phyloP scores from a whole-genome alignment of 1,140 invertebrate species.

The Papilio helenus region DNA sequence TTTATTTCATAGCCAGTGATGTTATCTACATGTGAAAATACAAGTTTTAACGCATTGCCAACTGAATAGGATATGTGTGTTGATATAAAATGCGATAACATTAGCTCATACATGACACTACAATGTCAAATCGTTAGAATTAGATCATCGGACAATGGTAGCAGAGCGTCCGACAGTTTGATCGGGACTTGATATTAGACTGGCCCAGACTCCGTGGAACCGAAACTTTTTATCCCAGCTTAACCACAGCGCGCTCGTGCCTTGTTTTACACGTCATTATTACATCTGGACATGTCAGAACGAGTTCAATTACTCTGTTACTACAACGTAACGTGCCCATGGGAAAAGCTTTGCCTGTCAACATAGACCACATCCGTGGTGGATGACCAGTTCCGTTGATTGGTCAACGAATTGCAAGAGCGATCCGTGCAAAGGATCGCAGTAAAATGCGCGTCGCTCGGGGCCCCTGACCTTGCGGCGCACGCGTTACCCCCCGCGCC shows the following conservation, averaged over 20 bases:
- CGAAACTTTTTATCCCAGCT: background rate
- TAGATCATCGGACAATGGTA: background rate
- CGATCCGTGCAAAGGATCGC: slow-evolving; percentile 40
- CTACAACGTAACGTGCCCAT: background rate
- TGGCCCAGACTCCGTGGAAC: background rate
- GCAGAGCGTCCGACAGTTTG: background rate
- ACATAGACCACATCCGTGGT: background rate
- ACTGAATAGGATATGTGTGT: background rate
- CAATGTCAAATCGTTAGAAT: slow-evolving; percentile 10
- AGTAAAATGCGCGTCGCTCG: slow-evolving; percentile 45
- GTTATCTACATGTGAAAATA: background rate
- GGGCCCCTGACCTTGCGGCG: slow-evolving; percentile 67
- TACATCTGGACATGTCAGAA: background rate
- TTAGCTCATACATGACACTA: background rate
- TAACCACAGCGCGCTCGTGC: background rate
- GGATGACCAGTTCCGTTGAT: slow-evolving; percentile 14
- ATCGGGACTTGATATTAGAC: background rate
- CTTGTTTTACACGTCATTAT: slow-evolving; percentile 14
- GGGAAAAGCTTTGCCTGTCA: background rate
- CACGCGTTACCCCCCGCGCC: slow-evolving; percentile 42
- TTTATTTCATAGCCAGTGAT: background rate
- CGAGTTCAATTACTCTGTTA: background rate
- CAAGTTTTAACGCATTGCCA: background rate
- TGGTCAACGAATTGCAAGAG: slow-evolving; percentile 39
- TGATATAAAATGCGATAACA: slow-evolving; percentile 14